Base-by-base conservation (phyloP, 37 sponge, comb jelly and placozoan species). In the Halisarca cf. caerulea region DNA sequence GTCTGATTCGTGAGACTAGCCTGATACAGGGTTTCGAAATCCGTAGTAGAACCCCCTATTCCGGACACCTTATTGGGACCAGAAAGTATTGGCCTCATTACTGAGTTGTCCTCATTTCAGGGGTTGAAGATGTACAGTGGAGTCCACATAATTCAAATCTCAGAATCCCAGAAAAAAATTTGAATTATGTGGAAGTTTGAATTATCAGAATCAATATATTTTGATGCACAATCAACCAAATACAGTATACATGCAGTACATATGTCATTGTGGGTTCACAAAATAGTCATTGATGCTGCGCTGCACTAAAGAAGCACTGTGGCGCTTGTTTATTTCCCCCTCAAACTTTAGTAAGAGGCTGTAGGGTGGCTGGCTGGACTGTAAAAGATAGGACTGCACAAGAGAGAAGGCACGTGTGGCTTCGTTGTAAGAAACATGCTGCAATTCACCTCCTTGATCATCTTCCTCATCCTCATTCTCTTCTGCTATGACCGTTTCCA, bases 101-200 rank as follows among this genome's bases (percentile, higher is more conserved):
- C n/a, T n/a, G n/a, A n/a, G n/a, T n/a, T n/a, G n/a, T n/a, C n/a
- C n/a, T n/a, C n/a, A n/a, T n/a, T n/a, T n/a, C n/a, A n/a, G n/a
- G n/a, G n/a, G n/a, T n/a, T n/a, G n/a, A n/a, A n/a, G n/a, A n/a
- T n/a, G n/a, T n/a, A n/a, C n/a, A n/a, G n/a, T n/a, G n/a, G n/a
- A 62, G 64, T 62, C 64, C 64, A 62, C 64, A 20, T 62, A 62
- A 62, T 62, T 62, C 64, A 28, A 62, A 62, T 62, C 64, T 15
- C 64, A 62, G 30, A 62, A 62, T 62, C 30, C 64, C 5, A 15
- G n/a, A n/a, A 62, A 62, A 62, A 20, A 7, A 20, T 62, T 62
- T 62, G 30, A 62, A 62, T 62, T 62, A 62, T 7, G 64, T 4
- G 64, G 30, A 62, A 62, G 15, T 62, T 62, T 62, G 64, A 62